Percentiles rank a stretch among this genome's conserved stretches.
These are phyloP conservation scores for Lasiurus borealis DNA, from an alignment of 2,113 vertebrate species.

Conservation along the genomic window DNA sequence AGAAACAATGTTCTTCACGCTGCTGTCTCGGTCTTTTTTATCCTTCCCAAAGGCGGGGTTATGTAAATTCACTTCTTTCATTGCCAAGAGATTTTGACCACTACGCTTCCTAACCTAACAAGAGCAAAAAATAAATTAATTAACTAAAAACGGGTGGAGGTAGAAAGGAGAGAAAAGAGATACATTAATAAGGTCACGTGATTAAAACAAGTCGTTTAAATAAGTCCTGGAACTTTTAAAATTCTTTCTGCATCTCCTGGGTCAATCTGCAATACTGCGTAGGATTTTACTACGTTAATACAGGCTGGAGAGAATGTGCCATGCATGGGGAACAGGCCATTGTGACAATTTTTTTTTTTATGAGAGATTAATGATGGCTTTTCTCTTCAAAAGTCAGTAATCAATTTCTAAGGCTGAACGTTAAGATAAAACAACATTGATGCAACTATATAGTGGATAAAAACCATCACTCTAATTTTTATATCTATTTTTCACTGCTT, in stretches of 20 bases:
- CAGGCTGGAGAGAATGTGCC: background rate
- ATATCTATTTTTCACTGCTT: background rate
- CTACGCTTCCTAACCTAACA: constrained; percentile 92
- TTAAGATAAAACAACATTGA: background rate
- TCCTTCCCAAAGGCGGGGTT: constrained; percentile 95
- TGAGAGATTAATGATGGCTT: background rate
- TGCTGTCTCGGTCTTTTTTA: constrained; percentile 93
- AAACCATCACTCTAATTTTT: background rate
- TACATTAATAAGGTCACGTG: background rate
- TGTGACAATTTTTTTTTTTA: background rate
- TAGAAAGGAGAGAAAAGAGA: background rate
- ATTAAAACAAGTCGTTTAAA: constrained; percentile 32
- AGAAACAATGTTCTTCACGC: constrained; percentile 93
- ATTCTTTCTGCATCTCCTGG: background rate
- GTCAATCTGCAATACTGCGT: background rate
- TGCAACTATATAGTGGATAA: background rate
- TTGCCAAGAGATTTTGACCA: constrained; percentile 92
- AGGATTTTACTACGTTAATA: background rate
- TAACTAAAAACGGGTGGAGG: background rate
- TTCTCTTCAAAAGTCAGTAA: background rate
- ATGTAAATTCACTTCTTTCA: constrained; percentile 95
- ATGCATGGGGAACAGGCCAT: background rate
- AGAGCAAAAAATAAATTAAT: background rate
- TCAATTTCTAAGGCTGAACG: background rate
- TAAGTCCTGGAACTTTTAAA: background rate